phyloP scores from a whole-genome alignment of 2,888 invertebrate genomes.

The Drosophila yooni region DNA sequence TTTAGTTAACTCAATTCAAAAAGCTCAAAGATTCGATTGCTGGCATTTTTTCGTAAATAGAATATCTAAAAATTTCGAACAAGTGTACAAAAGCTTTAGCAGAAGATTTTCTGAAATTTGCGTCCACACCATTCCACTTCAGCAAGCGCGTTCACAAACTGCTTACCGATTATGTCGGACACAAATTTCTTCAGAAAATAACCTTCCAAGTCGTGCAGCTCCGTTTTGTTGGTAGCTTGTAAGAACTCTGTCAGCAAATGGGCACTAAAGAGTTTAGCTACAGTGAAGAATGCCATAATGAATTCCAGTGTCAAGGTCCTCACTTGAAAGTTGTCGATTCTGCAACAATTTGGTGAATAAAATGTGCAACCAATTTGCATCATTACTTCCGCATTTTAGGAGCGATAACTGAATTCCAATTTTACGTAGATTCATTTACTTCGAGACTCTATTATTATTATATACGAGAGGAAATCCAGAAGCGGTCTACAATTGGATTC shows the following conservation, averaged over 20 bases:
- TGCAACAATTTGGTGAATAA: conserved; percentile 8
- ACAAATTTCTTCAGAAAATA: background rate
- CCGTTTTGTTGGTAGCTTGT: conserved; percentile 5
- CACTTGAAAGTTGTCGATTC: background rate
- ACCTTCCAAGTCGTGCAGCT: conserved; percentile 14
- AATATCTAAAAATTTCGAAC: background rate
- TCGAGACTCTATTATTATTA: conserved; percentile 20
- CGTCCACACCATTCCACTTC: conserved; percentile 17
- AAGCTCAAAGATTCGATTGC: background rate
- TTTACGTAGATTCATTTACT: background rate
- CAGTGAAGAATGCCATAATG: conserved; percentile 17
- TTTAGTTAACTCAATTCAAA: conserved; percentile 7
- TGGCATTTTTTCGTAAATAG: background rate
- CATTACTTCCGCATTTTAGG: background rate
- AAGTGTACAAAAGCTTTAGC: background rate
- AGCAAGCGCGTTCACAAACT: conserved; percentile 10
- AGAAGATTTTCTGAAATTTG: background rate
- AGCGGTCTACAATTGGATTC: background rate
- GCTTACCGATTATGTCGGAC: background rate
- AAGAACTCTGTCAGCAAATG: conserved; percentile 18
- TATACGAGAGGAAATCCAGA: conserved; percentile 9
- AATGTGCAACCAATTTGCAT: conserved; percentile 6
- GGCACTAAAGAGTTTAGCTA: background rate
- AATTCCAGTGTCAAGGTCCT: background rate
- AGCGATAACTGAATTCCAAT: conserved; percentile 8